A percentile compares a stretch with the other conserved stretches of the same genome.
phyloP scores from a whole-genome alignment of 2,888 invertebrate species.

The Cryptocephalus primarius region DNA sequence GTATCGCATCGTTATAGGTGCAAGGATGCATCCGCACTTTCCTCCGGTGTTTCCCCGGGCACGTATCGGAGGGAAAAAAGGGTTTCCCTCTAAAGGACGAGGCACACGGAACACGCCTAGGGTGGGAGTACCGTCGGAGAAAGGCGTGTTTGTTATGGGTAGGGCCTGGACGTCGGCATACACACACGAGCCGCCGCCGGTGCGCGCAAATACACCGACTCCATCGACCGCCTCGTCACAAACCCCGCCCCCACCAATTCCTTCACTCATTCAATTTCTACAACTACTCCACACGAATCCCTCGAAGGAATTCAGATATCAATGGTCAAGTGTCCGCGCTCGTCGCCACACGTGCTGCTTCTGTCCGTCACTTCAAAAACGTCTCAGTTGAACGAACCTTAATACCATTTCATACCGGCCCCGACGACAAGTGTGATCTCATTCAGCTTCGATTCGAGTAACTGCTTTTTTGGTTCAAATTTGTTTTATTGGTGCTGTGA shows the following conservation, averaged over 20 bases:
- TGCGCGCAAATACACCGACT: constrained; percentile 1
- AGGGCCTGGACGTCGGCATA: constrained; percentile 17
- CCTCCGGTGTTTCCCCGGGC: constrained; percentile 5
- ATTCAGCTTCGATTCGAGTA: too few species aligned
- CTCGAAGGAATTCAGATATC: constrained; percentile 1
- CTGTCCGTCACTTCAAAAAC: too few species aligned
- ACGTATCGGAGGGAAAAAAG: constrained; percentile 4
- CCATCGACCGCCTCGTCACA: constrained; percentile 32
- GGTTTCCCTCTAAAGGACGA: background rate
- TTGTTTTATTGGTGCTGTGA: too few species aligned
- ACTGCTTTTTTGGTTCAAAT: too few species aligned
- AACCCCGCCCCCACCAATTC: constrained; percentile 39
- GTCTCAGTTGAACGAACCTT: too few species aligned
- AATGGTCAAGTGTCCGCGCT: constrained; percentile 3
- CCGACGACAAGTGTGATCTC: too few species aligned
- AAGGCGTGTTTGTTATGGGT: constrained; percentile 17
- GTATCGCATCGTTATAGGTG: background rate
- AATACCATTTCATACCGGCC: too few species aligned
- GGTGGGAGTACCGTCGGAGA: constrained; percentile 27
- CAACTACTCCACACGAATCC: constrained; percentile 4
- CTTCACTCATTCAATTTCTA: constrained; percentile 26
- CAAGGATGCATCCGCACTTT: constrained; percentile 7
- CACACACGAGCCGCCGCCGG: constrained; percentile 12
- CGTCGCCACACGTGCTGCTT: constrained; percentile 7
- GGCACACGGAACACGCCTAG: constrained; percentile 20